phyloP scores from a whole-genome alignment of 2,113 vertebrate species.

The Ailurus styani region DNA sequence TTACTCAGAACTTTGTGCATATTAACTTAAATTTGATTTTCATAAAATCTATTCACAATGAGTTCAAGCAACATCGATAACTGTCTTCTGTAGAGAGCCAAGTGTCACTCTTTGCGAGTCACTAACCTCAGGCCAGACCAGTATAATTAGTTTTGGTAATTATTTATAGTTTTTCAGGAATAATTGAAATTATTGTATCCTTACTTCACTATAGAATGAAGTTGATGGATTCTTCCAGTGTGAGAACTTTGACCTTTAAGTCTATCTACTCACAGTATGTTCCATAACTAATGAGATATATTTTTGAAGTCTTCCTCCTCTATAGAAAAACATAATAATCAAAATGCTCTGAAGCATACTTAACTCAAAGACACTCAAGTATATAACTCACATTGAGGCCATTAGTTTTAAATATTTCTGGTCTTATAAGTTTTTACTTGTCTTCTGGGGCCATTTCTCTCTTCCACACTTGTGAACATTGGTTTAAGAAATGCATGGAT shows the following conservation, averaged over 20 bases:
- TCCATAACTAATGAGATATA: constrained; percentile 26
- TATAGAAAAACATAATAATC: constrained; percentile 12
- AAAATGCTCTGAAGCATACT: constrained; percentile 26
- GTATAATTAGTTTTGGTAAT: constrained; percentile 68
- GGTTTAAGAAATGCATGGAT: not conserved
- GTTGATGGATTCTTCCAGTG: constrained; percentile 39
- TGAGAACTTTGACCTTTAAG: constrained; percentile 46
- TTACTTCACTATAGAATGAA: constrained; percentile 53
- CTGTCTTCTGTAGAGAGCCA: constrained; percentile 43
- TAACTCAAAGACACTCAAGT: constrained; percentile 44
- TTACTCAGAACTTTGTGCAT: not conserved
- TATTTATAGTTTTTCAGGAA: constrained; percentile 60
- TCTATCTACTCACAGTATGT: constrained; percentile 7
- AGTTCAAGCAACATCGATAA: constrained; percentile 47
- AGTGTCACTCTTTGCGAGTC: constrained; percentile 51
- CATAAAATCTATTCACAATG: constrained; percentile 3
- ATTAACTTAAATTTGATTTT: constrained; percentile 51
- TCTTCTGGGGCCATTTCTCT: not conserved
- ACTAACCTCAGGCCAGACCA: constrained; percentile 56
- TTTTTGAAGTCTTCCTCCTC: not conserved
- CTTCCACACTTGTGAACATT: not conserved
- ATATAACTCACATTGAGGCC: not conserved
- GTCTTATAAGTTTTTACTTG: constrained; percentile 19
- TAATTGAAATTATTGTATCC: constrained; percentile 50
- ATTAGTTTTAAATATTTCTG: constrained; percentile 40